Evolutionary conservation across 2,113 vertebrate species (phyloP).

Genomic region (Crotalus viridis): DNA sequence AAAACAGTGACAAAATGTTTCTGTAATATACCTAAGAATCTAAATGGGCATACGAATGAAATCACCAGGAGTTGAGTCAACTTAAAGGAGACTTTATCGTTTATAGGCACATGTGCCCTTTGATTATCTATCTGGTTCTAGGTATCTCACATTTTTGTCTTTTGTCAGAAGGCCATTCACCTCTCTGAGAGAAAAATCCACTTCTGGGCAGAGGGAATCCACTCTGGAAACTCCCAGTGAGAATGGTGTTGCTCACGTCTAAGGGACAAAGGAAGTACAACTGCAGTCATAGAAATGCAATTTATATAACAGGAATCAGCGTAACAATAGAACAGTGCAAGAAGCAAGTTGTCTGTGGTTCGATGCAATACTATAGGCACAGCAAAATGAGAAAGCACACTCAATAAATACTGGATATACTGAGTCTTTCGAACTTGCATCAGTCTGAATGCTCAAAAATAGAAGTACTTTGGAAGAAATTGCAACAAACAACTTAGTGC

Average conservation of each 20-base stretch:
- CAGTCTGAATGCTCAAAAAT: background rate
- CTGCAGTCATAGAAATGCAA: rapidly evolving
- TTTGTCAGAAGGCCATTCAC: slow-evolving; percentile 61
- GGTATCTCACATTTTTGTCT: background rate
- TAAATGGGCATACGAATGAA: background rate
- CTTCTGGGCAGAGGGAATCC: slow-evolving; percentile 77
- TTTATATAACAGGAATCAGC: background rate
- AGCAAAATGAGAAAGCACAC: background rate
- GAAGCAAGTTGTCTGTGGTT: background rate
- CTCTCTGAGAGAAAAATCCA: slow-evolving; percentile 81
- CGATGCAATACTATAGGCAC: rapidly evolving
- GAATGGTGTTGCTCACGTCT: slow-evolving; percentile 63
- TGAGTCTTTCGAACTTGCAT: background rate
- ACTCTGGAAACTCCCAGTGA: slow-evolving; percentile 86
- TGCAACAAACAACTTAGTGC: too few relatives aligned
- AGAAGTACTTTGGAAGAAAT: background rate
- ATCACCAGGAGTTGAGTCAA: background rate
- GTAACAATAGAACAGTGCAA: background rate
- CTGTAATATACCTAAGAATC: background rate
- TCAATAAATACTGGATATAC: background rate
- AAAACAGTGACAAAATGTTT: background rate
- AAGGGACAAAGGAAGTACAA: rapidly evolving
- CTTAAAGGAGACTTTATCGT: background rate
- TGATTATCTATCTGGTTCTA: background rate
- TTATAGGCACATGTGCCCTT: background rate